Base-by-base conservation (phyloP, 2,113 vertebrate genomes). In the Nipponia nippon region DNA sequence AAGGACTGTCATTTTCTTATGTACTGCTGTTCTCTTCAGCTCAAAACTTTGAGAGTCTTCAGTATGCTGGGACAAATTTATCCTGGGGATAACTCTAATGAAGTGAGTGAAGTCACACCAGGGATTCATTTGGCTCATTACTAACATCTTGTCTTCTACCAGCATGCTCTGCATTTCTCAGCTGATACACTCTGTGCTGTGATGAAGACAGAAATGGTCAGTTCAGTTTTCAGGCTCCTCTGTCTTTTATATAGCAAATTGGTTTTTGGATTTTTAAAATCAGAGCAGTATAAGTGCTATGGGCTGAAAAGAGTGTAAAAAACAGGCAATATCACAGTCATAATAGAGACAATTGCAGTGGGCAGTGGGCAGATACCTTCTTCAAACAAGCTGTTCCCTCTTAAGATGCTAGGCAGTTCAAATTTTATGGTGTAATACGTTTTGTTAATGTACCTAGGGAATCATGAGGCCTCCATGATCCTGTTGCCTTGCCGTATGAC, bases 51-150 rank as follows among this genome's bases (percentile, higher is more conserved):
- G 6, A 75, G n/a, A 65, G 36, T 13, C 52, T 76, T 91, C 62
- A 50, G 75, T 66, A 69, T 0, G 3, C 36, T 42, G 49, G 83
- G 87, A 89, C 44, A 82, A 89, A 92, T 84, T 96, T 95, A 53
- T 97, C 86, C 83, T 87, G 80, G 69, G 77, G 89, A 56, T 94
- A 94, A 46, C 77, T 89, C 75, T 84, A 95, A 89, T 91, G 89
- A 91, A 95, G 84, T 87, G 81, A 93, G 66, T 73, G 78, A 95
- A 93, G 58, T 79, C 89, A 96, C 96, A 97, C 69, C 49, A 83
- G 93, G 89, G 91, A 83, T 95, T 83, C 26, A 66, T 94, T 89
- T 96, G 87, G 93, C 55, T 96, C 91, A 93, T 95, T 96, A 73
- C 84, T 88, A 72, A 62, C n/a, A 71, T 79, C 77, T 87, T 87